Percentiles rank a stretch among this genome's conserved stretches.
These are phyloP conservation scores for Perodicticus potto DNA, from an alignment of 2,797 vertebrate genomes.

Conservation along the genomic window DNA sequence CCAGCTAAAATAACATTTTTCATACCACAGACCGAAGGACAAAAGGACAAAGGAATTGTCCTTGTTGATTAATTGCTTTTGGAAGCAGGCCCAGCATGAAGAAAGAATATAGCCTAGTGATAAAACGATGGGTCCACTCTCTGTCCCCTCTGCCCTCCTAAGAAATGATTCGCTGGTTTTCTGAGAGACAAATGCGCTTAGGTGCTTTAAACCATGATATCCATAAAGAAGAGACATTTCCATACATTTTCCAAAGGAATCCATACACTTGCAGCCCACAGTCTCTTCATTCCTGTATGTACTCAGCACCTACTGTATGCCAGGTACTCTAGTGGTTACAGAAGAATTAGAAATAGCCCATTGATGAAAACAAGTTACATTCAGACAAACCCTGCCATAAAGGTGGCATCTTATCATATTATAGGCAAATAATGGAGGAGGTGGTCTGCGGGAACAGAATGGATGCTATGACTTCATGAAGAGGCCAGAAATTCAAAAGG, in stretches of 20 bases:
- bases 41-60: conserved; percentile 76
- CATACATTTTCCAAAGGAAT: conserved; percentile 60
- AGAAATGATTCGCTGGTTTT: conserved; percentile 41
- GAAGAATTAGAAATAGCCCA: conserved; percentile 2
- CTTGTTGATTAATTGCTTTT: conserved; percentile 80
- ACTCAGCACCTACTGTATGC: not conserved
- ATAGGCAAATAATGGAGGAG: not conserved
- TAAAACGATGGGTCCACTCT: conserved; percentile 42
- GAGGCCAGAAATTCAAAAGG: not conserved
- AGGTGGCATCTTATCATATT: not conserved
- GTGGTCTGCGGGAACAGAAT: not conserved
- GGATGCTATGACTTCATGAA: not conserved
- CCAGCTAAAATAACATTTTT: conserved; percentile 73
- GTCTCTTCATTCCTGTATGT: not conserved
- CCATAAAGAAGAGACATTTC: conserved; percentile 28
- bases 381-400: not conserved
- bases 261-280: not conserved
- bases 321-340: not conserved
- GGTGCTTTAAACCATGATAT: conserved; percentile 8
- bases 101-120: conserved; percentile 51
- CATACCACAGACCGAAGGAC: conserved; percentile 58
- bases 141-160: conserved; percentile 42
- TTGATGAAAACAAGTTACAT: not conserved
- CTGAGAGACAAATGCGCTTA: conserved; percentile 51
- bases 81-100: conserved; percentile 69